These are phyloP conservation scores for Helicoverpa zea DNA, from an alignment of 1,140 invertebrate species.

Conservation along the genomic window DNA sequence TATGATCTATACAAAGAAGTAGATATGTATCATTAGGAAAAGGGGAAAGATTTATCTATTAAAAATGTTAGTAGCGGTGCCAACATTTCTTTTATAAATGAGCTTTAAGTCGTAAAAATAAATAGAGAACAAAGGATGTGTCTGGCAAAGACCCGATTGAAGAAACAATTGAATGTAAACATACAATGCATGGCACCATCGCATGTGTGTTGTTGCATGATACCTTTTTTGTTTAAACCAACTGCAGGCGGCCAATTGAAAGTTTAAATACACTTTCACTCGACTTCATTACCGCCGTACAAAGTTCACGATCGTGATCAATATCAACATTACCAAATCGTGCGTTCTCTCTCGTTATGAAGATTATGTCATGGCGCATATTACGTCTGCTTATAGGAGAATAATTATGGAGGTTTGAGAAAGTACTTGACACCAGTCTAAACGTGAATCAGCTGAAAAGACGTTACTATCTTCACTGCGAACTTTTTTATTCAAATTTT, in stretches of 20 bases:
- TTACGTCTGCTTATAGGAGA: neutral
- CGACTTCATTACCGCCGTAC: slow-evolving; percentile 33
- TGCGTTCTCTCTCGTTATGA: slow-evolving; percentile 38
- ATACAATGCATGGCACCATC: neutral
- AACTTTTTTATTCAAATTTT: neutral
- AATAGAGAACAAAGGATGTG: slow-evolving; percentile 20
- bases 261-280: slow-evolving; percentile 45
- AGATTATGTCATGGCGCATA: slow-evolving; percentile 12
- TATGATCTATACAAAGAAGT: neutral
- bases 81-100: slow-evolving; percentile 16
- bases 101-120: slow-evolving; percentile 19
- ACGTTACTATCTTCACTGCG: no score
- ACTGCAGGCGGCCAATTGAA: slow-evolving; percentile 21
- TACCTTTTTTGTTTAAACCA: slow-evolving; percentile 37
- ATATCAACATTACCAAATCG: slow-evolving; percentile 33
- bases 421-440: neutral
- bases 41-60: neutral
- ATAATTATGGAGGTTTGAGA: neutral
- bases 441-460: neutral
- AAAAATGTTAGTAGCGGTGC: slow-evolving; percentile 16
- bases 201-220: slow-evolving; percentile 28
- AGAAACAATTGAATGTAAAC: slow-evolving; percentile 16
- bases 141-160: neutral
- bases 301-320: slow-evolving; percentile 44
- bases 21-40: slow-evolving; percentile 1